Conservation (phyloP, 2,113 vertebrate species). For the Eupsittula cactorum region DNA sequence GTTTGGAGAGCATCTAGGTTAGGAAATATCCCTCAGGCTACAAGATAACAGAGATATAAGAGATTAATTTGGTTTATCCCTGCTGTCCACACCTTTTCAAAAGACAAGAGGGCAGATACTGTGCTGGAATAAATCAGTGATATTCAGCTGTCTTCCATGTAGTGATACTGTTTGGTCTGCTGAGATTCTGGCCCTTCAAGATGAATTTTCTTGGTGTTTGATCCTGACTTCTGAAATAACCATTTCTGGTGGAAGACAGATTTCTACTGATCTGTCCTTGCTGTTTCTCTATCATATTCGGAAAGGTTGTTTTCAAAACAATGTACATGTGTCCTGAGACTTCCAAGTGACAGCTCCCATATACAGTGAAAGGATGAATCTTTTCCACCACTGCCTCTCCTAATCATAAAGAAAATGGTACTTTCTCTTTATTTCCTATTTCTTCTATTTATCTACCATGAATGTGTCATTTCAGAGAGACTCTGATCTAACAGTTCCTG, state of each 20-base stretch:
- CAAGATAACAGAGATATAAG: background rate
- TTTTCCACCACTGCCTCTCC: background rate
- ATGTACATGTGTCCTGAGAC: background rate
- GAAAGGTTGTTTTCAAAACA: background rate
- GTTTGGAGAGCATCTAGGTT: background rate
- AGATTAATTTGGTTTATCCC: conserved; percentile 20
- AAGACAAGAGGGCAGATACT: background rate
- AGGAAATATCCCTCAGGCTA: background rate
- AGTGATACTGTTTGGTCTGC: background rate
- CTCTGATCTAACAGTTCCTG: conserved; percentile 10
- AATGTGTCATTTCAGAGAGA: conserved; percentile 35
- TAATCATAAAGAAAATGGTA: background rate
- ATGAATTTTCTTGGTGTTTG: background rate
- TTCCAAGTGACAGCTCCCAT: background rate
- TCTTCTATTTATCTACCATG: background rate
- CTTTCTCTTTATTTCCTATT: conserved; percentile 20
- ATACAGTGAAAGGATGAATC: background rate
- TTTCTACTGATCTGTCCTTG: background rate
- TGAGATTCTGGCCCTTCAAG: background rate
- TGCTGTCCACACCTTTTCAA: background rate
- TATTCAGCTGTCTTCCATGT: background rate
- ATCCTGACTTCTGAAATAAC: background rate
- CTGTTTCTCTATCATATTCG: background rate
- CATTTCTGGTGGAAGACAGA: background rate
- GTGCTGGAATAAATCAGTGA: background rate